Evolutionary conservation across 2,113 vertebrate genomes (phyloP).

Genomic region (Speoplatyrhinus poulsoni): DNA sequence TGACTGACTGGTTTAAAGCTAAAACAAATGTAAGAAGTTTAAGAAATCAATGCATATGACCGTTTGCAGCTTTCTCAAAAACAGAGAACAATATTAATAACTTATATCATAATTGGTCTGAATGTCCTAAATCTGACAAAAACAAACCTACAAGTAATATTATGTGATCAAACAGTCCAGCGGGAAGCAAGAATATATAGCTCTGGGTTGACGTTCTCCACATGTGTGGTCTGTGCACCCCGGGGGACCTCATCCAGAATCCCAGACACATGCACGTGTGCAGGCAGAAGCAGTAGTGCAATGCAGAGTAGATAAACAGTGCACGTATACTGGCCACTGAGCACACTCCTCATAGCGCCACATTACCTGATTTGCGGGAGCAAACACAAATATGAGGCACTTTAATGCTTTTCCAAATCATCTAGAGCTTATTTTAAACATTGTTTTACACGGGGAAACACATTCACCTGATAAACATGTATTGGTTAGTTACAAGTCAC

Average conservation of each 20-base stretch:
- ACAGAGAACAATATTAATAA: too few relatives aligned
- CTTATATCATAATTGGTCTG: too few relatives aligned
- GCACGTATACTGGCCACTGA: slow-evolving; percentile 63
- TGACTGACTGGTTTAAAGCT: slow-evolving; percentile 41
- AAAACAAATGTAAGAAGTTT: slow-evolving; percentile 25
- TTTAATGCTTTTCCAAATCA: too few relatives aligned
- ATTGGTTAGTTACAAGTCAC: neutral
- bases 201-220: slow-evolving; percentile 71
- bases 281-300: slow-evolving; percentile 76
- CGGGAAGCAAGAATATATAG: slow-evolving; percentile 36
- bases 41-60: too few relatives aligned
- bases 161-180: slow-evolving; percentile 17
- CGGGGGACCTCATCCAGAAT: slow-evolving; percentile 75
- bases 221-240: slow-evolving; percentile 80
- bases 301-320: slow-evolving; percentile 73
- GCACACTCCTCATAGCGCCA: slow-evolving; percentile 58
- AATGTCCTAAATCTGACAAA: neutral
- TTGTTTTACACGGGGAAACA: neutral
- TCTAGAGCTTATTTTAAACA: neutral
- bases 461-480: neutral
- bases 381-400: slow-evolving; percentile 17
- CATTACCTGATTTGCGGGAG: slow-evolving; percentile 39
- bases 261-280: slow-evolving; percentile 73
- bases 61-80: too few relatives aligned
- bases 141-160: slow-evolving; percentile 14